Base-by-base conservation (phyloP, 2,888 invertebrate genomes). In the Dysmachus trigonus region DNA sequence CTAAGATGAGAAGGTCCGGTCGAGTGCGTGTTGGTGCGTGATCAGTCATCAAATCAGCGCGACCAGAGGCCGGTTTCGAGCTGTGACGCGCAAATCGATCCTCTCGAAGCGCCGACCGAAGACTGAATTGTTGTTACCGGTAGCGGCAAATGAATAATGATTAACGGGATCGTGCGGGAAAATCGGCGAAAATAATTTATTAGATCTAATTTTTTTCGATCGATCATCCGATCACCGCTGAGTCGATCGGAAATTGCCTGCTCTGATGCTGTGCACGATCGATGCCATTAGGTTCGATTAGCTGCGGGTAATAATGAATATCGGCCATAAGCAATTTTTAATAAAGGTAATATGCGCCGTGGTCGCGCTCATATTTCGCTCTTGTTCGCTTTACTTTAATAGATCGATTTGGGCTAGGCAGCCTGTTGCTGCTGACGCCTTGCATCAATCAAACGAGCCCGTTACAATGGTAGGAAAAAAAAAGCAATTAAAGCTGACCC, bases 181-280 rank as follows among this genome's bases (percentile, higher is more conserved):
- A 76, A 76, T 76, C 76, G 76, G 38, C 76, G 35, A 62, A 76
- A 76, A 76, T 76, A 76, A 76, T 76, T 76, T 76, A 76, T 76
- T 76, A 76, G 38, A 76, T 76, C 18, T 76, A n/a, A 76, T 74
- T 35, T 76, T 41, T 35, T 76, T 62, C 5, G 38, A 76, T 76
- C 41, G 38, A 76, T 76, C 35, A 76, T 22, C 35, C 22, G 62
- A 62, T 73, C 73, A 3, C 8, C 22, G 76, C 76, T 35, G 76
- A n/a, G 38, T 22, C 76, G 38, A 76, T 35, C 35, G 76, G 38
- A 76, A 76, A 76, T 33, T 38, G 38, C 38, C 38, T 5, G 38
- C 76, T 22, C 33, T 10, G 76, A 73, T 33, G 5, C 33, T 10
- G 18, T 13, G 41, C 35, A 76, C 76, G 35, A 35, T 31, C 22